A percentile compares a stretch with the other conserved stretches of the same genome.
phyloP scores from a whole-genome alignment of 2,113 vertebrate genomes.

The Odontophorus gujanensis region DNA sequence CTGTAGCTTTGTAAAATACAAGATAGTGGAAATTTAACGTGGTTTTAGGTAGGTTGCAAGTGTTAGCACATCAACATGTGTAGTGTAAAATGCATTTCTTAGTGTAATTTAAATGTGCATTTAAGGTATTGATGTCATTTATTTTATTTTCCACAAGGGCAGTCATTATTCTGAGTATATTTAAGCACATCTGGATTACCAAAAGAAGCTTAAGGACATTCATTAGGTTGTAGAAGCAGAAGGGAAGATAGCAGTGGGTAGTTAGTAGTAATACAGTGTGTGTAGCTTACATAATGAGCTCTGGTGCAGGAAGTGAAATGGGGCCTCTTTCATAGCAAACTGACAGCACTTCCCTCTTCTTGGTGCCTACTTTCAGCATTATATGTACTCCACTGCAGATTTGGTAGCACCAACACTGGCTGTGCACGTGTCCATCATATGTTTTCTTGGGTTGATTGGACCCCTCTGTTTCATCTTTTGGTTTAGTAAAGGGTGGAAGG shows the following conservation, averaged over 20 bases:
- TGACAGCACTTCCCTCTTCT: background rate
- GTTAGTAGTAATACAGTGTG: background rate
- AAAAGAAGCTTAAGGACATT: background rate
- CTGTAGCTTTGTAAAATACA: background rate
- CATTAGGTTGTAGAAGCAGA: background rate
- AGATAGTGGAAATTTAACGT: background rate
- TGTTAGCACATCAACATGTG: background rate
- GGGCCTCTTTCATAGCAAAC: background rate
- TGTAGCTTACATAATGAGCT: background rate
- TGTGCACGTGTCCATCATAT: background rate
- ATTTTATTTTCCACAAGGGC: background rate
- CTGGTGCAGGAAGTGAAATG: background rate
- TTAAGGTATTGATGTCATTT: background rate
- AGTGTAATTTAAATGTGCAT: background rate
- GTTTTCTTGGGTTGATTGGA: too few relatives aligned
- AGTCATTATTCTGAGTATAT: background rate
- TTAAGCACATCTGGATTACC: background rate
- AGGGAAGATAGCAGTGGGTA: background rate
- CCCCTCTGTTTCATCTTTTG: background rate
- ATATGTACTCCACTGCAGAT: background rate
- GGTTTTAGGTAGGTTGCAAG: background rate
- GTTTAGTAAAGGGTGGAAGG: background rate
- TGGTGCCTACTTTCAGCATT: background rate
- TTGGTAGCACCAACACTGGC: background rate
- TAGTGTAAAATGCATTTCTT: background rate